Evolutionary conservation across 2,113 vertebrate genomes (phyloP).

Genomic region (human (Homo sapiens)): GRCh38 chr17:30282001-30282500

Average conservation of each 20-base stretch:
- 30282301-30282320: too few species aligned
- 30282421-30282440: not conserved
- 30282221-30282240: too few species aligned
- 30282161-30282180: not conserved
- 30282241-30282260: too few species aligned
- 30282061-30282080: not conserved
- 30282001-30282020: conserved; percentile 16
- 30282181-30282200: not conserved
- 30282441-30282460: not conserved
- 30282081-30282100: not conserved
- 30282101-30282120: not conserved
- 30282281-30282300: too few species aligned
- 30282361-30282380: too few species aligned
- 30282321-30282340: too few species aligned
- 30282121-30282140: not conserved
- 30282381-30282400: too few species aligned
- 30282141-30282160: not conserved
- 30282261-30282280: too few species aligned
- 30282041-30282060: not conserved
- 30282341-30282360: too few species aligned
- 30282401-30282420: too few species aligned
- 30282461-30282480: not conserved
- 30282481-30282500: not conserved
- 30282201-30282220: not conserved
- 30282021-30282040: not conserved